Conservation (phyloP, 2,888 invertebrate species). For the Caenorhabditis becei region DNA sequence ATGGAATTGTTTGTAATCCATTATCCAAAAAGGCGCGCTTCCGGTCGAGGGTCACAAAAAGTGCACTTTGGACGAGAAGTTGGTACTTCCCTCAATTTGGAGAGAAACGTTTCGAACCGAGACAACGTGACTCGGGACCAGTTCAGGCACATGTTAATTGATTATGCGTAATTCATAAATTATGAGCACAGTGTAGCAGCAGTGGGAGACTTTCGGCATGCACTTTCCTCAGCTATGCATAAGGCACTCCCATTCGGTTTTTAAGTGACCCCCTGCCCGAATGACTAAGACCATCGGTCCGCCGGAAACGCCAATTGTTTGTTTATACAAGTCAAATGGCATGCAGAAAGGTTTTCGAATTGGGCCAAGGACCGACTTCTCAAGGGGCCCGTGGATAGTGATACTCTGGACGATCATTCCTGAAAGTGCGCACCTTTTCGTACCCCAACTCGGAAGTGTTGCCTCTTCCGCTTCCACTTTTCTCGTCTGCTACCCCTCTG, state of each 20-base stretch:
- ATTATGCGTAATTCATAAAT: constrained; percentile 59
- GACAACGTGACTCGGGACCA: constrained; percentile 24
- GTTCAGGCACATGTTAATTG: constrained; percentile 32
- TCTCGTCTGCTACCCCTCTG: constrained; percentile 18
- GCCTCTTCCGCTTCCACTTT: constrained; percentile 38
- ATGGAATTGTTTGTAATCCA: constrained; percentile 27
- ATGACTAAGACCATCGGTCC: constrained; percentile 49
- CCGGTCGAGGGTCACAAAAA: constrained; percentile 35
- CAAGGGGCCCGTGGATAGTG: not conserved
- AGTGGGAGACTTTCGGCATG: constrained; percentile 23
- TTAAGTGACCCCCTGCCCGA: constrained; percentile 55
- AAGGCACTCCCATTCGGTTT: constrained; percentile 41
- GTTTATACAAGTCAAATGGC: constrained; percentile 60
- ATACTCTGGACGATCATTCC: not conserved
- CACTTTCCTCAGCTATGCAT: constrained; percentile 56
- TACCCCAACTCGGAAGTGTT: constrained; percentile 36
- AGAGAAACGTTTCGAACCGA: constrained; percentile 22
- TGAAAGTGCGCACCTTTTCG: constrained; percentile 11
- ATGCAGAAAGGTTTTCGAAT: constrained; percentile 56
- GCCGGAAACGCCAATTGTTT: constrained; percentile 54
- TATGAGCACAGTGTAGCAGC: constrained; percentile 34
- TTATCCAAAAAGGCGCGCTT: constrained; percentile 35
- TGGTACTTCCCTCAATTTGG: not conserved
- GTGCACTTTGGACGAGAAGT: constrained; percentile 13
- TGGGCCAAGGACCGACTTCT: constrained; percentile 1